Conservation (phyloP, 2,113 vertebrate species). For the Oxyruncus cristatus region DNA sequence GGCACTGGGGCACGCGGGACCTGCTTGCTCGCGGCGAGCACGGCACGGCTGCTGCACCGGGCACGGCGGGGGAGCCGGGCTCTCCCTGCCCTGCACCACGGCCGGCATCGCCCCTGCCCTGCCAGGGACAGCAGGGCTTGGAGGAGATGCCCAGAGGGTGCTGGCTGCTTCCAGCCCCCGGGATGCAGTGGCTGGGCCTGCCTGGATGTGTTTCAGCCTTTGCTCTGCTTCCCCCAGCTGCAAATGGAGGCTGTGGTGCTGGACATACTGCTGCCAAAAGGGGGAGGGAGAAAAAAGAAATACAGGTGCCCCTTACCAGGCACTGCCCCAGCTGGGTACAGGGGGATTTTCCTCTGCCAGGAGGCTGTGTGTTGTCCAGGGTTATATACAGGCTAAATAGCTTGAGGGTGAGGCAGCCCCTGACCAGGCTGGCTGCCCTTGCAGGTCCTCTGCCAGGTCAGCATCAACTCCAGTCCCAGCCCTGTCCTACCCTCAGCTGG, state of each 20-base stretch:
- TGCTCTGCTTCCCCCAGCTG: neutral
- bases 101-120: neutral
- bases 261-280: neutral
- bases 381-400: neutral
- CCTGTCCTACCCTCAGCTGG: neutral
- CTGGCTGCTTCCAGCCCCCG: neutral
- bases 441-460: neutral
- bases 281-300: neutral
- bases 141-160: neutral
- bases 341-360: neutral
- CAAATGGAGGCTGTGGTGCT: neutral
- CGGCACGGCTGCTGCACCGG: neutral
- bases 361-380: neutral
- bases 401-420: neutral
- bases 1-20: neutral
- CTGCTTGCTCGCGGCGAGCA: neutral
- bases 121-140: neutral
- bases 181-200: rapidly evolving
- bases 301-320: neutral
- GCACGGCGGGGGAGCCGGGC: rapidly evolving
- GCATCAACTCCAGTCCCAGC: neutral
- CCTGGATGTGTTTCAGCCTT: neutral
- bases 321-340: neutral
- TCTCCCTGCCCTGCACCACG: rapidly evolving
- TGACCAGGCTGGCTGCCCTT: neutral